phyloP scores from a whole-genome alignment of 2,888 invertebrate genomes.

The Thyatira batis region DNA sequence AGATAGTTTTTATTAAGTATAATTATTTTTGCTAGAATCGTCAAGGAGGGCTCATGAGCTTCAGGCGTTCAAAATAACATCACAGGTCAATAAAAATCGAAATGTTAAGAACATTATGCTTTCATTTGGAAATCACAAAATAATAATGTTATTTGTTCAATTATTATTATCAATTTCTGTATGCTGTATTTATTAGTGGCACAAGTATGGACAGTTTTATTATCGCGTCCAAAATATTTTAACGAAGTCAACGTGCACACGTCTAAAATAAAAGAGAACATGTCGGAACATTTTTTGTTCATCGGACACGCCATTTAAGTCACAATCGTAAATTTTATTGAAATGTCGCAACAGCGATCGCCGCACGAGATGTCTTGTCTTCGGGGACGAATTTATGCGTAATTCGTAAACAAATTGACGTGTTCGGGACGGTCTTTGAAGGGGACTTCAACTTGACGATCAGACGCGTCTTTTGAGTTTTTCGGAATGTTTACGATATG shows the following conservation, averaged over 20 bases:
- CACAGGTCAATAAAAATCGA: slow-evolving; percentile 28
- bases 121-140: slow-evolving; percentile 37
- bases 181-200: slow-evolving; percentile 58
- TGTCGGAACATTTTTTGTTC: slow-evolving; percentile 73
- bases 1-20: no score
- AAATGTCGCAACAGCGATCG: slow-evolving; percentile 80
- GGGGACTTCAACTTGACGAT: slow-evolving; percentile 64
- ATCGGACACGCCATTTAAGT: slow-evolving; percentile 79
- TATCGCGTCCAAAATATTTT: slow-evolving; percentile 74
- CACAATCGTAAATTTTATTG: slow-evolving; percentile 82
- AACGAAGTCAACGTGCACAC: slow-evolving; percentile 68
- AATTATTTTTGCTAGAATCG: no score
- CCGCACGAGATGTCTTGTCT: slow-evolving; percentile 79
- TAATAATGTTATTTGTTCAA: slow-evolving; percentile 41
- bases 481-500: slow-evolving; percentile 54
- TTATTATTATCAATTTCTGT: slow-evolving; percentile 61
- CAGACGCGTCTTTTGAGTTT: slow-evolving; percentile 71
- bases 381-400: slow-evolving; percentile 80
- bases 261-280: slow-evolving; percentile 77
- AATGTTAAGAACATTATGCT: slow-evolving; percentile 30
- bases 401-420: slow-evolving; percentile 82
- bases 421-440: slow-evolving; percentile 70
- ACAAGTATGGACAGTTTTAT: slow-evolving; percentile 71
- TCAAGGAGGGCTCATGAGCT: no score
- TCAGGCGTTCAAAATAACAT: slow-evolving; percentile 27